phyloP scores from a whole-genome alignment of 2,797 vertebrate species.

The Pseudochromis fuscus region DNA sequence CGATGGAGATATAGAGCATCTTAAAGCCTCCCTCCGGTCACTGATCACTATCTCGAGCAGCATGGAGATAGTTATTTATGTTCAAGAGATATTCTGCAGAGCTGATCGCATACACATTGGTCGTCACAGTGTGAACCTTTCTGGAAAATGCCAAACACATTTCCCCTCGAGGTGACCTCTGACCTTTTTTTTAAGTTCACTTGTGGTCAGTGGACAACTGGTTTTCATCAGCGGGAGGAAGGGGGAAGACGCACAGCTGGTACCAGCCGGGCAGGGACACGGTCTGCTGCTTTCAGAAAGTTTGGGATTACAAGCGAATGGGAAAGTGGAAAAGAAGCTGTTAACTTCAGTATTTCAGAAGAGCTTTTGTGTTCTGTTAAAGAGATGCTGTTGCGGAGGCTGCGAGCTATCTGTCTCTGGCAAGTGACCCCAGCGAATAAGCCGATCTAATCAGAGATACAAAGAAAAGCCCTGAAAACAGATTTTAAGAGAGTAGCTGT shows the following conservation, averaged over 20 bases:
- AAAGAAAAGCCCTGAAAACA: slow-evolving; percentile 27
- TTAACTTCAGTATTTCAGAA: not conserved
- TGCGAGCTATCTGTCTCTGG: slow-evolving; percentile 33
- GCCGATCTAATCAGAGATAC: slow-evolving; percentile 49
- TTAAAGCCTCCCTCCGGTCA: slow-evolving; percentile 38
- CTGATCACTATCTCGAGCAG: slow-evolving; percentile 46
- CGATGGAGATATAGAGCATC: slow-evolving; percentile 34
- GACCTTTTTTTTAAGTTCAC: slow-evolving; percentile 49
- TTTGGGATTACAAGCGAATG: slow-evolving; percentile 22
- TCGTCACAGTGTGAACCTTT: slow-evolving; percentile 23
- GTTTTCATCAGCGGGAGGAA: slow-evolving; percentile 49
- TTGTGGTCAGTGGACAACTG: slow-evolving; percentile 51
- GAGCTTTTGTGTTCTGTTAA: slow-evolving; percentile 2
- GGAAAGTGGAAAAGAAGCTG: not conserved
- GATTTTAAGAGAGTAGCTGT: slow-evolving; percentile 30
- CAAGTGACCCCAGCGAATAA: slow-evolving; percentile 33
- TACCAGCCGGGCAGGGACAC: slow-evolving; percentile 33
- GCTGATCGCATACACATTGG: slow-evolving; percentile 1
- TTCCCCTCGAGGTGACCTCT: slow-evolving; percentile 62
- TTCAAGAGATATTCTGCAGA: slow-evolving; percentile 14
- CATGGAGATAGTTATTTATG: slow-evolving; percentile 49
- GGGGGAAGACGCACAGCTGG: slow-evolving; percentile 47
- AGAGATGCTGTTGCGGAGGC: slow-evolving; percentile 1
- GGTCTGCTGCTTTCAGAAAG: slow-evolving; percentile 27
- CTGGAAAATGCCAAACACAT: slow-evolving; percentile 65